These are phyloP conservation scores for Conus ventricosus DNA, from an alignment of 1,140 invertebrate genomes.

Conservation along the genomic window DNA sequence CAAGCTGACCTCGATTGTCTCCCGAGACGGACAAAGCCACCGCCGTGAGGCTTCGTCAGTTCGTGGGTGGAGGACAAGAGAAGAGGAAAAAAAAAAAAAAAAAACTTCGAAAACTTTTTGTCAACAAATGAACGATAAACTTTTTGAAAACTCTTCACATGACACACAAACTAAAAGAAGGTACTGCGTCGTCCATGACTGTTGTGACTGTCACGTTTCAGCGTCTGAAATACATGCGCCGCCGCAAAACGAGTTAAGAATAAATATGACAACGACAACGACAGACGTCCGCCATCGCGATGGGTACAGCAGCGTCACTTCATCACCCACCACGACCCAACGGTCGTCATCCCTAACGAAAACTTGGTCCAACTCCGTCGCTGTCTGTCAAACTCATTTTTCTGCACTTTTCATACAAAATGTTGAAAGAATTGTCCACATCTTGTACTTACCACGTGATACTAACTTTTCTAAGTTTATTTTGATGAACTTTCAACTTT, in stretches of 20 bases:
- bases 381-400: neutral
- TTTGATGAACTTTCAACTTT: constrained; percentile 29
- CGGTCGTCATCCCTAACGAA: neutral
- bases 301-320: neutral
- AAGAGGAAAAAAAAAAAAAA: neutral
- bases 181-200: neutral
- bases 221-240: neutral
- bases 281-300: constrained; percentile 3
- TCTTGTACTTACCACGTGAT: neutral
- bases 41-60: neutral
- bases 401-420: neutral
- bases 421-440: neutral
- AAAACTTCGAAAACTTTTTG: constrained; percentile 20
- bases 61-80: neutral
- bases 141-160: neutral
- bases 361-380: neutral
- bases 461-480: constrained; percentile 24
- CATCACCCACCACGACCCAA: constrained; percentile 20
- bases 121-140: neutral
- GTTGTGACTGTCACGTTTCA: neutral
- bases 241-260: neutral
- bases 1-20: neutral
- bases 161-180: neutral
- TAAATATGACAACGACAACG: constrained; percentile 12
- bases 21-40: too few species aligned